A percentile compares a stretch with the other conserved stretches of the same genome.
phyloP scores from a whole-genome alignment of 2,797 vertebrate genomes.

The Anolis apletophallus region DNA sequence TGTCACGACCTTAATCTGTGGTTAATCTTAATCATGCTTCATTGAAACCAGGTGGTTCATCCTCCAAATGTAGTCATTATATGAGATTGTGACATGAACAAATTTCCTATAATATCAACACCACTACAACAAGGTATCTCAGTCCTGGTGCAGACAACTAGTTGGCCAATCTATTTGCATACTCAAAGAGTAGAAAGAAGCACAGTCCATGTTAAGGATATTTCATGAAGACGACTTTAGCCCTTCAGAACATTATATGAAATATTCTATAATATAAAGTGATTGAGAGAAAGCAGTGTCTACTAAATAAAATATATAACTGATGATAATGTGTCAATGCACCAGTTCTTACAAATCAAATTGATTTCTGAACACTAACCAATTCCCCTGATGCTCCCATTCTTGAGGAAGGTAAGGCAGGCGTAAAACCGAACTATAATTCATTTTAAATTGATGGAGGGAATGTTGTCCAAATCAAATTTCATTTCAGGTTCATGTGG shows the following conservation, averaged over 20 bases:
- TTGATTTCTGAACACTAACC: background rate
- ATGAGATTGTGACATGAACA: background rate
- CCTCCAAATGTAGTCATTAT: constrained; percentile 4
- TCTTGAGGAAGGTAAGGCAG: background rate
- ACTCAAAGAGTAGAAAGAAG: background rate
- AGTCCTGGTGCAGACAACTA: background rate
- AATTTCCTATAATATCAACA: background rate
- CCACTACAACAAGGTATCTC: background rate
- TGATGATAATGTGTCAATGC: background rate
- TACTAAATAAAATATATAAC: background rate
- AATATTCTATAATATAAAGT: background rate
- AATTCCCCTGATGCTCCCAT: background rate
- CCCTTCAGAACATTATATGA: background rate
- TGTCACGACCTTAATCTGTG: background rate
- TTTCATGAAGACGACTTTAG: background rate
- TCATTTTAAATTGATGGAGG: background rate
- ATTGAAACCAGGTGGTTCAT: background rate
- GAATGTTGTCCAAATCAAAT: background rate
- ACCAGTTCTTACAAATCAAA: background rate
- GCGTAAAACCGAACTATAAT: background rate
- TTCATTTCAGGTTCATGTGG: constrained; percentile 8
- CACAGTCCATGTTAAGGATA: background rate
- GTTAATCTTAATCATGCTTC: background rate
- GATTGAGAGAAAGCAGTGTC: background rate
- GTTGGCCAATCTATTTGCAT: background rate